phyloP scores from a whole-genome alignment of 2,888 invertebrate species.

The Pammene aurita region DNA sequence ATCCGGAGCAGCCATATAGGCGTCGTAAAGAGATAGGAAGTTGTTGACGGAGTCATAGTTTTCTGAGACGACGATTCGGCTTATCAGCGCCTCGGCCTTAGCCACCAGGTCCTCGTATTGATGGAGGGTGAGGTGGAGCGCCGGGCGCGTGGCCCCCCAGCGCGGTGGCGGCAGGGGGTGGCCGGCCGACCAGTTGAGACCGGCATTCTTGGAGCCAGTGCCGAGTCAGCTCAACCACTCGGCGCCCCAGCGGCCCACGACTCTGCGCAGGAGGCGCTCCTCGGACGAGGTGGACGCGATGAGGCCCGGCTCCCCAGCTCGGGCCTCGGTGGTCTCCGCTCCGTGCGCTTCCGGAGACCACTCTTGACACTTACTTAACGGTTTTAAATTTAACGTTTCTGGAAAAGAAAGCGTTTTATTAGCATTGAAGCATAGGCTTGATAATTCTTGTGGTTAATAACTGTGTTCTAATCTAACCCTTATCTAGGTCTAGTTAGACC shows the following conservation, averaged over 20 bases:
- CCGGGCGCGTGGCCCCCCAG: slow-evolving; percentile 78
- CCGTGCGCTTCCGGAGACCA: slow-evolving; percentile 77
- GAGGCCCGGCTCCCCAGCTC: slow-evolving; percentile 58
- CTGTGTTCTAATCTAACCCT: no score
- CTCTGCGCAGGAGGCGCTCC: slow-evolving; percentile 77
- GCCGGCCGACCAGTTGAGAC: slow-evolving; percentile 74
- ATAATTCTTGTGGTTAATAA: background rate
- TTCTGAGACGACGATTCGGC: slow-evolving; percentile 91
- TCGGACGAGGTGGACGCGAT: slow-evolving; percentile 72
- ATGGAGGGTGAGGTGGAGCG: slow-evolving; percentile 88
- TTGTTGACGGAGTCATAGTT: slow-evolving; percentile 96
- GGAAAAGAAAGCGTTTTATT: slow-evolving; percentile 50
- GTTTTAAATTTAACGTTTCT: slow-evolving; percentile 83
- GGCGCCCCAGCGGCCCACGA: slow-evolving; percentile 94
- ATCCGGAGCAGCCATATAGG: slow-evolving; percentile 86
- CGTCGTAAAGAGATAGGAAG: slow-evolving; percentile 87
- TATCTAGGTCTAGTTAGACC: no score
- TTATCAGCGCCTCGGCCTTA: slow-evolving; percentile 91
- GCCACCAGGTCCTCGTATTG: slow-evolving; percentile 93
- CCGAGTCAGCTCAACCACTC: slow-evolving; percentile 99
- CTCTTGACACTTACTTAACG: slow-evolving; percentile 79
- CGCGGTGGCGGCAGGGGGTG: slow-evolving; percentile 78
- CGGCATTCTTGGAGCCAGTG: slow-evolving; percentile 64
- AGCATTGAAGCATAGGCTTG: background rate
- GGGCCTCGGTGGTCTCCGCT: slow-evolving; percentile 74